phyloP scores from a whole-genome alignment of 2,888 invertebrate genomes.

The Suillia variegata region DNA sequence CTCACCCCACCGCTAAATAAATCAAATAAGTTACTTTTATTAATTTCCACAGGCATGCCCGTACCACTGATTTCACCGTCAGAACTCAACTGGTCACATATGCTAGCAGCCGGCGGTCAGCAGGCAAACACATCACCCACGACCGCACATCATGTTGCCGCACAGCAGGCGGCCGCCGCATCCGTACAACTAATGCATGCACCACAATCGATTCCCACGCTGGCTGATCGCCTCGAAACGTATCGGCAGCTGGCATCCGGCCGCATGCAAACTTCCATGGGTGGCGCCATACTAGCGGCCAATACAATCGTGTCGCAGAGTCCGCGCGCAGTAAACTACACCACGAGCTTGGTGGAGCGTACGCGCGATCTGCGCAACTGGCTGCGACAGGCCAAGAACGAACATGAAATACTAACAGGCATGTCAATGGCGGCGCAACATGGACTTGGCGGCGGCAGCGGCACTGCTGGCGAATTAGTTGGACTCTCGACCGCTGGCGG shows the following conservation, averaged over 20 bases:
- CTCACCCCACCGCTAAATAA: no score
- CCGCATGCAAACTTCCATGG: slow-evolving; percentile 60
- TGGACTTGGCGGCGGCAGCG: background rate
- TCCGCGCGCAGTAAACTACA: slow-evolving; percentile 63
- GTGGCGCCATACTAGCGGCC: slow-evolving; percentile 59
- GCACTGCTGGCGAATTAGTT: background rate
- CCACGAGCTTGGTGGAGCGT: slow-evolving; percentile 69
- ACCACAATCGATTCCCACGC: slow-evolving; percentile 58
- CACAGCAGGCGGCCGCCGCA: background rate
- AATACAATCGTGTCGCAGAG: slow-evolving; percentile 60
- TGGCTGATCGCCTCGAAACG: slow-evolving; percentile 65
- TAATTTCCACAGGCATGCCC: slow-evolving; percentile 11
- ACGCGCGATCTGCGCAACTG: slow-evolving; percentile 71
- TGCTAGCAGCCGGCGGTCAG: slow-evolving; percentile 33
- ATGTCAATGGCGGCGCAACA: slow-evolving; percentile 18
- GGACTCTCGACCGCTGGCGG: slow-evolving; percentile 9
- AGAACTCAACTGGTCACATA: slow-evolving; percentile 53
- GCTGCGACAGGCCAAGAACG: slow-evolving; percentile 66
- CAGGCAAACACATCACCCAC: slow-evolving; percentile 17
- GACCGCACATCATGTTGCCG: background rate
- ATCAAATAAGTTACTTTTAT: background rate
- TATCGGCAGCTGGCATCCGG: slow-evolving; percentile 64
- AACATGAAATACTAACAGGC: slow-evolving; percentile 56
- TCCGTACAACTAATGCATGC: slow-evolving; percentile 42
- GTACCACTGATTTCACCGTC: slow-evolving; percentile 47